Conservation (phyloP, 1,140 invertebrate genomes). For the Drosophila prosaltans region DNA sequence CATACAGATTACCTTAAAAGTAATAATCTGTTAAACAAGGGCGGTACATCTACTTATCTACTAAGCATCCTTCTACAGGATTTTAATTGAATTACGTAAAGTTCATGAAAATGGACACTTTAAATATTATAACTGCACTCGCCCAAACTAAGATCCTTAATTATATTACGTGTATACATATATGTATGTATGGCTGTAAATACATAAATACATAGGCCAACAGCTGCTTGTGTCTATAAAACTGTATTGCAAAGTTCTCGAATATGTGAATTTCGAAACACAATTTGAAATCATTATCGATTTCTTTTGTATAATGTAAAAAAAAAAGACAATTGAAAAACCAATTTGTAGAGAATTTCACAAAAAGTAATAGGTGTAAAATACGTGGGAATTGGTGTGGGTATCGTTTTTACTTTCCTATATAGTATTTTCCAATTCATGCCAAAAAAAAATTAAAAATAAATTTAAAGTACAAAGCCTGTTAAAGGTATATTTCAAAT, state of each 20-base stretch:
- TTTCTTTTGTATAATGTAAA: not conserved
- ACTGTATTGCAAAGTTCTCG: not conserved
- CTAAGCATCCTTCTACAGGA: conserved; percentile 2
- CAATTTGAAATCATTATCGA: not conserved
- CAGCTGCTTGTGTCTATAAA: not conserved
- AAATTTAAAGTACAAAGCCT: not conserved
- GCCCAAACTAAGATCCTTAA: not conserved
- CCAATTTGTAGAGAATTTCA: not conserved
- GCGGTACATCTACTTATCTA: conserved; percentile 3
- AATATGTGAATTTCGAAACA: not conserved
- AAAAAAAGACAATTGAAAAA: not conserved
- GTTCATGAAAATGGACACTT: not conserved
- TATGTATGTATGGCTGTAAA: no score
- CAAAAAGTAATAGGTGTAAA: not conserved
- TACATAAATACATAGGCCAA: not conserved
- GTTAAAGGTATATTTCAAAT: not conserved
- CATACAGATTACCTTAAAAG: conserved; percentile 1
- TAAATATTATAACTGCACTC: not conserved
- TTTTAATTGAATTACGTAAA: not conserved
- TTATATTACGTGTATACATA: no score
- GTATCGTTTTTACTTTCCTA: no score
- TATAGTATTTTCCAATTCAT: no score
- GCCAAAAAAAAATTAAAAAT: no score
- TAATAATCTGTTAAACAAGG: conserved; percentile 5
- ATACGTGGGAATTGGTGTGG: not conserved